Conservation (phyloP, 2,888 invertebrate species). For the Druceiella hillmani region DNA sequence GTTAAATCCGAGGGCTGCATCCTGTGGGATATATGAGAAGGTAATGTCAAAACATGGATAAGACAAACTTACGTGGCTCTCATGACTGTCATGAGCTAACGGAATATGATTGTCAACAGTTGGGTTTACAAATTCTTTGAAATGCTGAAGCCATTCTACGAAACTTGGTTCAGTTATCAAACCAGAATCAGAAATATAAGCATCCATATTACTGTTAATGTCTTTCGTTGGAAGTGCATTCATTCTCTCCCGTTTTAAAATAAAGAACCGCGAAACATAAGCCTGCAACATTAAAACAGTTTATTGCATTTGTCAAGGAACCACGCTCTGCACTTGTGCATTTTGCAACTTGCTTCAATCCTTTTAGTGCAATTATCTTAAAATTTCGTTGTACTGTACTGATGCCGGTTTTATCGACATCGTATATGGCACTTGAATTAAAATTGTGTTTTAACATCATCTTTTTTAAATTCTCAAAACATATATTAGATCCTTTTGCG, state of each 20-base stretch:
- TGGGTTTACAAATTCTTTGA: conserved; percentile 11
- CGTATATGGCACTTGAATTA: too few species aligned
- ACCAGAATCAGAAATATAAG: conserved; percentile 7
- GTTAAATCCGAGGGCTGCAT: conserved; percentile 24
- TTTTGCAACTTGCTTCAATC: too few species aligned
- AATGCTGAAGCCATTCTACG: background rate
- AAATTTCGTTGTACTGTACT: too few species aligned
- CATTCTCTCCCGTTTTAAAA: conserved; percentile 20
- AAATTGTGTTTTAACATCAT: too few species aligned
- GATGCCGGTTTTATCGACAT: too few species aligned
- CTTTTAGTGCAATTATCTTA: too few species aligned
- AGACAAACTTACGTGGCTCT: conserved; percentile 18
- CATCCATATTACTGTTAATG: conserved; percentile 12
- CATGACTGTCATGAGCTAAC: conserved; percentile 18
- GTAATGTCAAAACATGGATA: too few species aligned
- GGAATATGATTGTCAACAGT: conserved; percentile 23
- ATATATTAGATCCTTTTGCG: too few species aligned
- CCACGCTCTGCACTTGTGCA: too few species aligned
- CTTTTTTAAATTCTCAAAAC: too few species aligned
- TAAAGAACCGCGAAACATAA: conserved; percentile 21
- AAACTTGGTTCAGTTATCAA: background rate
- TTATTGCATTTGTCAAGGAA: too few species aligned
- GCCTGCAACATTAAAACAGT: too few species aligned
- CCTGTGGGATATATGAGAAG: conserved; percentile 15
- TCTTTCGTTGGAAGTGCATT: conserved; percentile 16